A percentile compares a stretch with the other conserved stretches of the same genome.
Conservation (phyloP, 2,797 vertebrate genomes). For the Sebastes iracundus region DNA sequence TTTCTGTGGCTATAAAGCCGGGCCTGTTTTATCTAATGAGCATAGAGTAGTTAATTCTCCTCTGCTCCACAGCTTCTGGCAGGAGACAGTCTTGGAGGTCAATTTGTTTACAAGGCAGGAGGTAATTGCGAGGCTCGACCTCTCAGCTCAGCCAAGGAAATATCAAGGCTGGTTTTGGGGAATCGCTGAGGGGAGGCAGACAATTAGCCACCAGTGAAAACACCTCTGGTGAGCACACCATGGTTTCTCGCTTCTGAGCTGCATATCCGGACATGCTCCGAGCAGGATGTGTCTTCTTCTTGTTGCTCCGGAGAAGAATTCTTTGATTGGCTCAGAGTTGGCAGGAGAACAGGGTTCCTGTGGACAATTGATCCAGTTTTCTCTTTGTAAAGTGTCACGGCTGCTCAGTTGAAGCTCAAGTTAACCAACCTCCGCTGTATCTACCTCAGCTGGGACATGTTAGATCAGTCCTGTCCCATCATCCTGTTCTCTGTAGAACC, state of each 20-base stretch:
- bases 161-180: slow-evolving; percentile 51
- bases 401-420: slow-evolving; percentile 12
- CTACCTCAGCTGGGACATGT: slow-evolving; percentile 7
- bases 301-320: slow-evolving; percentile 20
- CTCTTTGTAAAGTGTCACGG: slow-evolving; percentile 26
- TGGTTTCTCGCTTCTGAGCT: background rate
- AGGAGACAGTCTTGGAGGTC: slow-evolving; percentile 68
- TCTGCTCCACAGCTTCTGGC: slow-evolving; percentile 44
- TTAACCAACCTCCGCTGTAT: slow-evolving; percentile 1
- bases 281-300: background rate
- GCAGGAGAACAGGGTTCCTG: slow-evolving; percentile 20
- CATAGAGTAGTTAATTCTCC: slow-evolving; percentile 52
- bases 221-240: slow-evolving; percentile 22
- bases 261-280: background rate
- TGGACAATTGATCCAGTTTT: slow-evolving; percentile 37
- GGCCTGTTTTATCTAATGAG: slow-evolving; percentile 60
- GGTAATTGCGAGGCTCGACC: slow-evolving; percentile 65
- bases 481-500: background rate
- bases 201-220: slow-evolving; percentile 59
- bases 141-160: slow-evolving; percentile 57
- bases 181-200: slow-evolving; percentile 45
- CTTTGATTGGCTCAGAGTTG: slow-evolving; percentile 56
- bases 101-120: slow-evolving; percentile 75
- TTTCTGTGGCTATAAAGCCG: slow-evolving; percentile 23
- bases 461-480: background rate